These are phyloP conservation scores for Synergus itoensis DNA, from an alignment of 2,888 invertebrate species.

Conservation along the genomic window DNA sequence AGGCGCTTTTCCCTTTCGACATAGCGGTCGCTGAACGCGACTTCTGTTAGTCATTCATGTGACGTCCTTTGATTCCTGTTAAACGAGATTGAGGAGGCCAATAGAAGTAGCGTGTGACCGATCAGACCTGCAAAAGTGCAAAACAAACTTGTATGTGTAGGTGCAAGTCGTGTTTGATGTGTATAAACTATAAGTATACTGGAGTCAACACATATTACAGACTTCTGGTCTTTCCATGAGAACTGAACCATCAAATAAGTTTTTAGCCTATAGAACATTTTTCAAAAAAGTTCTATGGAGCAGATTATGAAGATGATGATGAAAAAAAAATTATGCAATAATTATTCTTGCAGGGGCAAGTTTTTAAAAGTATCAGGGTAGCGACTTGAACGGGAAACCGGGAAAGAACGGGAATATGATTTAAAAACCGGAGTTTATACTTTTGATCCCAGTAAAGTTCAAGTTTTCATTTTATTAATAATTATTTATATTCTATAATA, in stretches of 20 bases:
- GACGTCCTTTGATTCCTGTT: conserved; percentile 36
- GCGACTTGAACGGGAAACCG: no score
- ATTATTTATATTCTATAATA: no score
- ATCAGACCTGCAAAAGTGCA: conserved; percentile 31
- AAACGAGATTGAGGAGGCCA: conserved; percentile 33
- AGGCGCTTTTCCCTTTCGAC: conserved; percentile 35
- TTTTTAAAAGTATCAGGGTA: no score
- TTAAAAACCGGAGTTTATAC: no score
- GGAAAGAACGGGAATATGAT: no score
- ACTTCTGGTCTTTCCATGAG: neutral
- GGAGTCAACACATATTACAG: neutral
- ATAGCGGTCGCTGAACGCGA: conserved; percentile 32
- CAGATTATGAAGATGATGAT: no score
- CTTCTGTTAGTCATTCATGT: conserved; percentile 36
- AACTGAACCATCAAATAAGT: neutral
- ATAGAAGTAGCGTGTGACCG: conserved; percentile 29
- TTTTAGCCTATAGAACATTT: neutral
- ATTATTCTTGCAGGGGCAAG: no score
- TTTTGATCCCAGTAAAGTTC: no score
- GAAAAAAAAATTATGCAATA: no score
- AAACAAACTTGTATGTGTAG: neutral
- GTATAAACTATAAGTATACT: neutral
- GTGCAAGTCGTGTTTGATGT: conserved; percentile 8
- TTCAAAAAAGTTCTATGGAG: neutral
- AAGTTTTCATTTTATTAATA: no score